Percentiles rank a stretch among this genome's conserved stretches.
phyloP scores from a whole-genome alignment of 2,113 vertebrate genomes.

The Bungarus multicinctus region DNA sequence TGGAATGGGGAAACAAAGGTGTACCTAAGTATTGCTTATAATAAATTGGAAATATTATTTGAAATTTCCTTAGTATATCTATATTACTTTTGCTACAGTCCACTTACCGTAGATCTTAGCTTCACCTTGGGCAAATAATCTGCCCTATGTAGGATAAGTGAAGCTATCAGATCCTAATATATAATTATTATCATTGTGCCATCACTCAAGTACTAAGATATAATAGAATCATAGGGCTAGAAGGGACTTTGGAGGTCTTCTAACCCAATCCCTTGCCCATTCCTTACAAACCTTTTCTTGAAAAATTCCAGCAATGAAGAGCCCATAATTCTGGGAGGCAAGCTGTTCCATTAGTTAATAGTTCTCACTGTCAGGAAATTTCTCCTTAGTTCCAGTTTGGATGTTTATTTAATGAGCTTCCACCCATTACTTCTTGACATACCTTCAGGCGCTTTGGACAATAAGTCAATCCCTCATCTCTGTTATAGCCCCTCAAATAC shows the following conservation, averaged over 20 bases:
- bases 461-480: not conserved
- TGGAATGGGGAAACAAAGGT: not conserved
- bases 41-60: not conserved
- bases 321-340: not conserved
- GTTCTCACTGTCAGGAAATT: not conserved
- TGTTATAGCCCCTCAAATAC: not conserved
- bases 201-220: not conserved
- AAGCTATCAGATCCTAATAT: not conserved
- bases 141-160: not conserved
- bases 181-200: not conserved
- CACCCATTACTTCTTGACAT: not conserved
- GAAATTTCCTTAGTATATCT: not conserved
- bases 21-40: constrained; percentile 4
- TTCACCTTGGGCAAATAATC: not conserved
- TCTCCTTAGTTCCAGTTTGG: not conserved
- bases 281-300: not conserved
- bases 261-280: not conserved
- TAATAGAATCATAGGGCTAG: not conserved
- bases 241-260: not conserved
- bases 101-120: not conserved
- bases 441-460: not conserved
- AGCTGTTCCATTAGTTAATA: not conserved
- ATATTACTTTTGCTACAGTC: not conserved
- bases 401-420: not conserved
- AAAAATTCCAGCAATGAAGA: not conserved